Percentiles rank a stretch among this genome's conserved stretches.
These are phyloP conservation scores for Venusia cambrica DNA, from an alignment of 2,888 invertebrate genomes.

Conservation along the genomic window DNA sequence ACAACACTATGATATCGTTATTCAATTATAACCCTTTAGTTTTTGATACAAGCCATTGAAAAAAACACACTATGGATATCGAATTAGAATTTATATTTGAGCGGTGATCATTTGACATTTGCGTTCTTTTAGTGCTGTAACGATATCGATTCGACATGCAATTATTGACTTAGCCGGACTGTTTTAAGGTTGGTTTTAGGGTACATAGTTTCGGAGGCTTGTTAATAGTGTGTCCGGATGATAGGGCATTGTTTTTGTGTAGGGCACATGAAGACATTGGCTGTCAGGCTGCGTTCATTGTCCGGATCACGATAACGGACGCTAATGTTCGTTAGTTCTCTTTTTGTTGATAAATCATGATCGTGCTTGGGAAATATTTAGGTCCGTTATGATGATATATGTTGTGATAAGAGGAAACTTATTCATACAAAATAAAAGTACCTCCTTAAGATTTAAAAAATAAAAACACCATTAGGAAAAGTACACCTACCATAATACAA, in stretches of 20 bases:
- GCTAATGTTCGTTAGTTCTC: constrained; percentile 48
- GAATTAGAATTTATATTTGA: constrained; percentile 9
- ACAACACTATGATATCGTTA: constrained; percentile 77
- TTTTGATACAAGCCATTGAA: constrained; percentile 21
- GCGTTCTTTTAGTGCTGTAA: constrained; percentile 33
- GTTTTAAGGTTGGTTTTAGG: constrained; percentile 25
- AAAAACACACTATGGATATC: constrained; percentile 16
- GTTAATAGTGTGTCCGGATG: constrained; percentile 65
- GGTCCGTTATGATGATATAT: constrained; percentile 25
- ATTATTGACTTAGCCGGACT: constrained; percentile 33
- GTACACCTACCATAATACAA: too few relatives aligned
- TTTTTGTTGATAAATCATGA: constrained; percentile 38
- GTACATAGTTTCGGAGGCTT: constrained; percentile 24
- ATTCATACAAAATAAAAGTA: constrained; percentile 13
- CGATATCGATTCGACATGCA: constrained; percentile 21
- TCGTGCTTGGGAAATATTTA: constrained; percentile 28
- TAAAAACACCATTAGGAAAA: too few relatives aligned
- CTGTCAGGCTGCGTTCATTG: constrained; percentile 61
- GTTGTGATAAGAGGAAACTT: constrained; percentile 10
- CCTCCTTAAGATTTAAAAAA: too few relatives aligned
- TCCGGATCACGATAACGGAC: constrained; percentile 53
- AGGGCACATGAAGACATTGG: constrained; percentile 69
- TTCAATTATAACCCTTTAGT: constrained; percentile 73
- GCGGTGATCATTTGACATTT: constrained; percentile 12
- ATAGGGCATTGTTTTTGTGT: constrained; percentile 72